These are phyloP conservation scores for Anthopleura xanthogrammica DNA, from an alignment of 92 coral and sea anemone genomes.

Conservation along the genomic window DNA sequence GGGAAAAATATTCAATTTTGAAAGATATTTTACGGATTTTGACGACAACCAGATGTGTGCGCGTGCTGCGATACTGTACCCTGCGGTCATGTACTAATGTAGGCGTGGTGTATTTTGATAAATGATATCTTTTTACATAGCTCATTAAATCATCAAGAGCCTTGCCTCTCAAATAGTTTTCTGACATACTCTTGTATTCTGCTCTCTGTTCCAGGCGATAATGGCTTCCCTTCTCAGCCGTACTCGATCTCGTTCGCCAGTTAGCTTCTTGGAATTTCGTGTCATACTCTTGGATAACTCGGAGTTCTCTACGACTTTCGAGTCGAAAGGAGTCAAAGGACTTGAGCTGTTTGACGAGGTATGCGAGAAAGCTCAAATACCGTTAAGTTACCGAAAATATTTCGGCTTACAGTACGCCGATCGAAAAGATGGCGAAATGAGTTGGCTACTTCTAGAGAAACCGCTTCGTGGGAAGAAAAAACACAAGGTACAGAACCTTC, in stretches of 20 bases:
- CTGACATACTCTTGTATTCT: neutral
- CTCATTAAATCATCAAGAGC: neutral
- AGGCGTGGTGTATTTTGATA: conserved; percentile 5
- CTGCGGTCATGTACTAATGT: neutral
- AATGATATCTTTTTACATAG: conserved; percentile 1
- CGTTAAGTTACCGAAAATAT: conserved; percentile 53
- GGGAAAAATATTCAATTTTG: too few relatives aligned
- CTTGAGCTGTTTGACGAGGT: conserved; percentile 57
- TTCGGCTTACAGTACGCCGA: conserved; percentile 87
- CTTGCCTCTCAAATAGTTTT: neutral
- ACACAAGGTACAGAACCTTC: conserved; percentile 54
- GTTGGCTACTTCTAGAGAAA: conserved; percentile 73
- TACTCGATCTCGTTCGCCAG: conserved; percentile 31
- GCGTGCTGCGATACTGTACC: neutral
- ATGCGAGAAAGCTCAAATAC: conserved; percentile 66
- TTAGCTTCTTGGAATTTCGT: conserved; percentile 51
- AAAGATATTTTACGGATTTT: too few relatives aligned
- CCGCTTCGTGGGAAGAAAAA: conserved; percentile 50
- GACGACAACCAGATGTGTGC: too few relatives aligned
- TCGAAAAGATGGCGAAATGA: conserved; percentile 77
- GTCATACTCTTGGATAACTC: conserved; percentile 80
- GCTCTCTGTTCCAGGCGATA: neutral
- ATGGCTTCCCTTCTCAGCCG: conserved; percentile 18
- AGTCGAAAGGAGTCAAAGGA: conserved; percentile 43
- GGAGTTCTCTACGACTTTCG: conserved; percentile 55